Evolutionary conservation across 2,888 invertebrate species (phyloP).

Genomic region (Andrena dorsata): DNA sequence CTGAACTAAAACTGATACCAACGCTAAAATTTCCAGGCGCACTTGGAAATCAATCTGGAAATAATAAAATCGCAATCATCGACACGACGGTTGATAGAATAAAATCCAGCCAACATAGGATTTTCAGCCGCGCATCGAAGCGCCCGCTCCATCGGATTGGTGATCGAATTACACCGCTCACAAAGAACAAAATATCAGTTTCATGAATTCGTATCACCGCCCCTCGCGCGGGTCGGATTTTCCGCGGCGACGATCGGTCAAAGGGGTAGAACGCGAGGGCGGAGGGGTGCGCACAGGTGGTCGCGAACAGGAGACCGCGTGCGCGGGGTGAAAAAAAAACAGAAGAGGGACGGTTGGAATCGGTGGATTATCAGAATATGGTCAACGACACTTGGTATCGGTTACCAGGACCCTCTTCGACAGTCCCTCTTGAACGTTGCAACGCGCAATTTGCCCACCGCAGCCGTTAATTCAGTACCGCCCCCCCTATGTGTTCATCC

Average conservation of each 20-base stretch:
- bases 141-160: too few species aligned
- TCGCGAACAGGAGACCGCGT: conserved; percentile 35
- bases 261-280: conserved; percentile 36
- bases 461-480: conserved; percentile 51
- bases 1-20: too few species aligned
- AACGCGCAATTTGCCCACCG: conserved; percentile 22
- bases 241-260: conserved; percentile 47
- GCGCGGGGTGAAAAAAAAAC: conserved; percentile 61
- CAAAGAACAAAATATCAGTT: conserved; percentile 14
- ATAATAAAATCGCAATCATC: too few species aligned
- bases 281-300: conserved; percentile 50
- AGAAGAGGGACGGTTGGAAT: conserved; percentile 54
- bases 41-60: too few species aligned
- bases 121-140: too few species aligned
- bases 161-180: conserved; percentile 1
- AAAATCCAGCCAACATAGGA: too few species aligned
- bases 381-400: conserved; percentile 65
- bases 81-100: too few species aligned
- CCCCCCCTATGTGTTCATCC: conserved; percentile 4
- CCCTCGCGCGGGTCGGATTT: conserved; percentile 18
- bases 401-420: conserved; percentile 50
- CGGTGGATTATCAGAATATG: conserved; percentile 65
- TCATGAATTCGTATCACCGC: neutral
- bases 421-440: conserved; percentile 42
- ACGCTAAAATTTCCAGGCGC: too few species aligned